Base-by-base conservation (phyloP, 2,797 vertebrate genomes). In the Tiaroga cobitis region DNA sequence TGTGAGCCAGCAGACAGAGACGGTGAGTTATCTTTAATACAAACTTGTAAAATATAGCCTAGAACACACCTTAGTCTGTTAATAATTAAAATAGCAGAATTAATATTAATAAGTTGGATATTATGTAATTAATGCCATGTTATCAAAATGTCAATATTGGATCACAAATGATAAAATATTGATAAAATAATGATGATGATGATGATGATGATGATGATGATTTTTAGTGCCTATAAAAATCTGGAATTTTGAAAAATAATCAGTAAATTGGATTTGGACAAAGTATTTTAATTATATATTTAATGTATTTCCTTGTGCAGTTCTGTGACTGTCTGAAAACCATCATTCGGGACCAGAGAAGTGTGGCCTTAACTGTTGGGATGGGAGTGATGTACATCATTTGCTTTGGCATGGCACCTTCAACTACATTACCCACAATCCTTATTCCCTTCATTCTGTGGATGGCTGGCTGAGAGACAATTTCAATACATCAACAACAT, bases 341-440 rank as follows among this genome's bases (percentile, higher is more conserved):
- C 51, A 89, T 97, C 86, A 96, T 99, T 91, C 96, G 96, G 86
- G 98, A 99, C 93, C 96, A 97, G 92, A 96, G 97, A 91, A 98
- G 95, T 0, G 91, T 97, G 76, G 90, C 97, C 0, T 90, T 94
- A 24, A 93, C 96, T 0, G 92, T 93, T 46, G 89, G 96, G 21
- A 93, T 98, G 84, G 97, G 97, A 90, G 74, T 97, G 10, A 88
- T 92, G 24, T 96, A 95, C 32, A 96, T 97, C 11, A 21, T 95
- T 78, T 97, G 87, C 86, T 95, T 96, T 5, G 97, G 98, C 34
- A 82, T 96, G 92, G 94, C 94, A 16, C 95, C 95, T 4, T 96
- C 93, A 68, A 97, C 96, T 37, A 95, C 96, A 0, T 92, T 99
- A 76, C 96, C 96, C 83, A 97, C 97, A 18, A 90, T 98, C 85